These are phyloP conservation scores for Climacteris rufus DNA, from an alignment of 2,113 vertebrate genomes.

Conservation along the genomic window DNA sequence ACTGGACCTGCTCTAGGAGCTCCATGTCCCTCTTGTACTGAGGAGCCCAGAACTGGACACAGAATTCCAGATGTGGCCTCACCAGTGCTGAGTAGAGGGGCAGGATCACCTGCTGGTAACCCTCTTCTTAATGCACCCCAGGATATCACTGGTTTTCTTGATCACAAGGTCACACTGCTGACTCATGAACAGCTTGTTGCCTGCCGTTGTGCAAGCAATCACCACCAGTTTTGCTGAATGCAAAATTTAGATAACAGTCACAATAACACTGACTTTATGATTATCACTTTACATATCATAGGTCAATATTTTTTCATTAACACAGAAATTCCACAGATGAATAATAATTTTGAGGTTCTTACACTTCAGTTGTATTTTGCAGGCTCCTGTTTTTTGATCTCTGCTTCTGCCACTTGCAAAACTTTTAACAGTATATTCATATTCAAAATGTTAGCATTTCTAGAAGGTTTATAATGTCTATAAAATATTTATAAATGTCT, in stretches of 20 bases:
- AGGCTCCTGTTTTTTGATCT: not conserved
- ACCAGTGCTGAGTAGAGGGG: not conserved
- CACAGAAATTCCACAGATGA: not conserved
- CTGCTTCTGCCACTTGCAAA: not conserved
- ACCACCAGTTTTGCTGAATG: not conserved
- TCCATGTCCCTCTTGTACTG: not conserved
- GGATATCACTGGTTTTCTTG: rapidly evolving
- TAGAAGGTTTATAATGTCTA: not conserved
- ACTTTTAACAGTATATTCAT: not conserved
- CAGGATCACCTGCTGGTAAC: not conserved
- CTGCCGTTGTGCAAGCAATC: not conserved
- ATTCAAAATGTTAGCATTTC: not conserved
- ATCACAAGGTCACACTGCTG: not conserved
- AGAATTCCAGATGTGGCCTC: not conserved
- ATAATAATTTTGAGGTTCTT: not conserved
- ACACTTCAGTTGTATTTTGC: not conserved
- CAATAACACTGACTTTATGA: not conserved
- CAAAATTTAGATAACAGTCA: not conserved
- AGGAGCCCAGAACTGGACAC: not conserved
- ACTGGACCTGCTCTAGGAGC: not conserved
- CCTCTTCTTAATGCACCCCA: not conserved
- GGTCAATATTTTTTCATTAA: not conserved
- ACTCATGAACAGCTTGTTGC: not conserved
- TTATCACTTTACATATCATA: not conserved
- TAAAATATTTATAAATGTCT: not conserved